phyloP scores from a whole-genome alignment of 2,113 vertebrate genomes.

The Lontra canadensis region DNA sequence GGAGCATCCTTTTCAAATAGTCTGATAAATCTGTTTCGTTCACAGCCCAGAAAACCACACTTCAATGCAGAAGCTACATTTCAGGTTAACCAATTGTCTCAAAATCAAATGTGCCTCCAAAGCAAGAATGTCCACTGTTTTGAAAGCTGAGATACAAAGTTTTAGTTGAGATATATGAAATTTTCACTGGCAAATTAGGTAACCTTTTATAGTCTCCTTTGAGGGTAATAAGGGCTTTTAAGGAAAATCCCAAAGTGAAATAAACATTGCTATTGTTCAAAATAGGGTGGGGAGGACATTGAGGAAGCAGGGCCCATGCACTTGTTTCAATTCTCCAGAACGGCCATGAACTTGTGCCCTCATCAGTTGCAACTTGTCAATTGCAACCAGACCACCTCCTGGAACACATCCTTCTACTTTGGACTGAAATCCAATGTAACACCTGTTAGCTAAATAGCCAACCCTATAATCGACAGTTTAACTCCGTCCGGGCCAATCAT shows the following conservation, averaged over 20 bases:
- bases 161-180: not conserved
- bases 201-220: not conserved
- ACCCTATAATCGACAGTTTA: not conserved
- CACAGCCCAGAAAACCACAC: not conserved
- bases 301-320: not conserved
- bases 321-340: not conserved
- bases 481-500: not conserved
- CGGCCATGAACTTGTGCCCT: not conserved
- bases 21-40: not conserved
- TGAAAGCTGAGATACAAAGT: not conserved
- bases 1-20: not conserved
- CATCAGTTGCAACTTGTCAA: not conserved
- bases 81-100: not conserved
- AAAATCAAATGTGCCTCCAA: not conserved
- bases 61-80: not conserved
- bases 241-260: not conserved
- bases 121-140: not conserved
- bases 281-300: not conserved
- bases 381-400: not conserved
- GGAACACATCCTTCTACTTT: not conserved
- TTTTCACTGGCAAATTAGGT: not conserved
- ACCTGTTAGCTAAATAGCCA: not conserved
- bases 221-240: not conserved
- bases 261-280: not conserved
- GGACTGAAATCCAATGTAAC: not conserved